Conservation (phyloP, 2,888 invertebrate species). For the Meteorus cinctellus region DNA sequence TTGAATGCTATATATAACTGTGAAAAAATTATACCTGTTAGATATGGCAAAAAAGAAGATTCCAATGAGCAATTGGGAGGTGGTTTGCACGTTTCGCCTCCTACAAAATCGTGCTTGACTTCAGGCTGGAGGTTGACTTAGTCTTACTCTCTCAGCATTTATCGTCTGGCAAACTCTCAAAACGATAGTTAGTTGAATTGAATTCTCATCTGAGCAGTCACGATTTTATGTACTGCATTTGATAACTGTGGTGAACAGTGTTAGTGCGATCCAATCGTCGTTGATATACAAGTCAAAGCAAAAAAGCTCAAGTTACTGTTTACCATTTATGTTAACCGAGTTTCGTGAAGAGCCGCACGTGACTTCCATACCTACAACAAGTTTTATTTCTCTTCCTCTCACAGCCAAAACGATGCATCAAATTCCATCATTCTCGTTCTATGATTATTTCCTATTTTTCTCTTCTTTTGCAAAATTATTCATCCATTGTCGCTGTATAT, state of each 20-base stretch:
- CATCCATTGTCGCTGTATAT: conserved; percentile 1
- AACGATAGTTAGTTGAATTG: conserved; percentile 27
- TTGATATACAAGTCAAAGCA: neutral
- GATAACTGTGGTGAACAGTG: conserved; percentile 33
- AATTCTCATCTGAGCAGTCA: conserved; percentile 27
- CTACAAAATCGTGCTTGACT: conserved; percentile 3
- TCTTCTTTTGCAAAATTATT: neutral
- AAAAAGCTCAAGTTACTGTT: neutral
- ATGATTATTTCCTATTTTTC: neutral
- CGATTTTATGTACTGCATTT: conserved; percentile 35
- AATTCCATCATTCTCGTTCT: neutral
- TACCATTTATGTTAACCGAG: conserved; percentile 11
- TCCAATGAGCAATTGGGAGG: neutral
- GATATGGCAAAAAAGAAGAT: neutral
- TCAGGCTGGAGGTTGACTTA: neutral
- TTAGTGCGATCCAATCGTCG: conserved; percentile 11
- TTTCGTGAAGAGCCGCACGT: conserved; percentile 16
- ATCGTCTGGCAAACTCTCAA: neutral
- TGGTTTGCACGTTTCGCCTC: neutral
- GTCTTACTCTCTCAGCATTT: neutral
- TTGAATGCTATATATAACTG: neutral
- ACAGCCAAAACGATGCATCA: neutral
- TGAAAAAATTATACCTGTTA: neutral
- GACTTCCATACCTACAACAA: neutral
- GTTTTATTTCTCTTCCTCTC: neutral